Evolutionary conservation across 2,888 invertebrate genomes (phyloP).

Genomic region (Conomelus anceps): DNA sequence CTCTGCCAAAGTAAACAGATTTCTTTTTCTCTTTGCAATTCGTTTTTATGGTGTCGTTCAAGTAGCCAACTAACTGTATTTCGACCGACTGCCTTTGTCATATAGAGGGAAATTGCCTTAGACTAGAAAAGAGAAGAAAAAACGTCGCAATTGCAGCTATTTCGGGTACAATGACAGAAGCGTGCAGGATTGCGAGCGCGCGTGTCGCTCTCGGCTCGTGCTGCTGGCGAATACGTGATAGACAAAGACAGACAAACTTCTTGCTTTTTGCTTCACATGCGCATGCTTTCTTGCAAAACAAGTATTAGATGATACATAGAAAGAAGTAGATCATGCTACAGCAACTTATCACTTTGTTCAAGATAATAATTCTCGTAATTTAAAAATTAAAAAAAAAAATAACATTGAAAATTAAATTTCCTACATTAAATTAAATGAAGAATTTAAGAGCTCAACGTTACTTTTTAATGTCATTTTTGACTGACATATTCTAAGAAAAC

Average conservation of each 20-base stretch:
- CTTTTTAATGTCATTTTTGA: too few relatives aligned
- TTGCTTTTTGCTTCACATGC: too few relatives aligned
- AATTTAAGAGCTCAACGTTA: too few relatives aligned
- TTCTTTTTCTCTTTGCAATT: neutral
- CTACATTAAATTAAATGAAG: too few relatives aligned
- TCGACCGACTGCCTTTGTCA: neutral
- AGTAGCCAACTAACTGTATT: neutral
- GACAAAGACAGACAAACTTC: neutral
- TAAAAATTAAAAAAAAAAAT: too few relatives aligned
- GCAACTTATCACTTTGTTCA: too few relatives aligned
- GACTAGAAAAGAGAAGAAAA: neutral
- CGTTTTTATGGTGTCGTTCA: neutral
- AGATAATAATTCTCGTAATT: too few relatives aligned
- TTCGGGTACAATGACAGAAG: slow-evolving; percentile 1
- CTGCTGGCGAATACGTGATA: slow-evolving; percentile 2
- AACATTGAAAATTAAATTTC: too few relatives aligned
- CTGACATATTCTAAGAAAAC: too few relatives aligned
- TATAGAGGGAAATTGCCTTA: neutral
- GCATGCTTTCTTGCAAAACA: too few relatives aligned
- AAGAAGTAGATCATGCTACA: too few relatives aligned
- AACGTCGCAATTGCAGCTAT: neutral
- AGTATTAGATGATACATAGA: too few relatives aligned
- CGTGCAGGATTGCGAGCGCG: neutral
- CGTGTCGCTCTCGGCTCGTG: slow-evolving; percentile 2
- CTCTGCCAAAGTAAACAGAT: neutral